Base-by-base conservation (phyloP, 2,888 invertebrate genomes). In the Diachrysia chrysitis region DNA sequence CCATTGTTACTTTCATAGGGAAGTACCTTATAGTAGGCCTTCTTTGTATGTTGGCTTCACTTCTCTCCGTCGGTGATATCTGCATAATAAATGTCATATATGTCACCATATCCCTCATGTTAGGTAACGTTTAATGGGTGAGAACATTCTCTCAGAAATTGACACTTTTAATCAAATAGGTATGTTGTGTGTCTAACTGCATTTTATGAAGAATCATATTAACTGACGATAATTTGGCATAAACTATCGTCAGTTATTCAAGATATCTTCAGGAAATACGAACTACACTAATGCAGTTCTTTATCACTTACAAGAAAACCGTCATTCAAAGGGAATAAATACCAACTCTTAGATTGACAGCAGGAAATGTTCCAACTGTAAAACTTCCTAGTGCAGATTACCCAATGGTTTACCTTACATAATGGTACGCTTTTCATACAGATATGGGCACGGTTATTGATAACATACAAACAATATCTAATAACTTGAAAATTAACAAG, bases 401-500 rank as follows among this genome's bases (percentile, higher is more conserved):
- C 32, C 25, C 19, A 56, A 32, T 17, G 56, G n/a, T 2, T 16
- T 7, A 37, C 29, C 35, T 29, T 32, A 32, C 48, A 58, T 23
- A 59, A 32, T 21, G 12, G 29, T 35, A 35, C 14, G 59, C 32
- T n/a, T 35, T 54, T 21, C 25, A 48, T 56, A 59, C 54, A 21
- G 69, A 74, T 78, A 75, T 55, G 75, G 70, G 58, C 53, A 68
- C 75, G 63, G 70, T 64, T 37, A 29, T 35, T 54, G 64, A 55
- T 65, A 59, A 62, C 70, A 62, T 67, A 81, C 64, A 67, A 81
- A 63, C 73, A 68, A 66, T 69, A 70, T 70, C 68, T 63, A 67
- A 74, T 63, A 72, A 62, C 58, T 72, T 32, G 63, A 74, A 70
- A 82, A 71, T 70, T 62, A 77, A 71, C 70, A 81, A 77, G 80